These are phyloP conservation scores for Bembecia ichneumoniformis DNA, from an alignment of 2,888 invertebrate genomes.

Conservation along the genomic window DNA sequence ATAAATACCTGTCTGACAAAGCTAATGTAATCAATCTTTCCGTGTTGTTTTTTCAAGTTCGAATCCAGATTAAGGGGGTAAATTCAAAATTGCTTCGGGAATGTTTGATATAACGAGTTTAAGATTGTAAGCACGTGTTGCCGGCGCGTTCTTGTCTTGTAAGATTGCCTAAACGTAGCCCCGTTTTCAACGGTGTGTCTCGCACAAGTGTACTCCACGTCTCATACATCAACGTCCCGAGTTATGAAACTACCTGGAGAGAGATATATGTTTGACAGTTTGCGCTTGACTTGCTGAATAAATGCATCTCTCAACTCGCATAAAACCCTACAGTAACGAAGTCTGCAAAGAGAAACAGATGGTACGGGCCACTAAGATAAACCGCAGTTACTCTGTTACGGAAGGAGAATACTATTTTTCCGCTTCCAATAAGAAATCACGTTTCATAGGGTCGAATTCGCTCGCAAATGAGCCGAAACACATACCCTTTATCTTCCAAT, in stretches of 20 bases:
- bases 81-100: slow-evolving; percentile 52
- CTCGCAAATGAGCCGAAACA: slow-evolving; percentile 67
- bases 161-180: slow-evolving; percentile 48
- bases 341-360: slow-evolving; percentile 20
- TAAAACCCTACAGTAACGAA: not conserved
- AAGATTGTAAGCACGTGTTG: slow-evolving; percentile 59
- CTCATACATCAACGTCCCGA: slow-evolving; percentile 55
- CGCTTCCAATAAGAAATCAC: slow-evolving; percentile 60
- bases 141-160: slow-evolving; percentile 28
- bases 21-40: slow-evolving; percentile 25
- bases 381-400: slow-evolving; percentile 39
- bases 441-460: slow-evolving; percentile 49
- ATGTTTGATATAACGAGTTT: slow-evolving; percentile 54
- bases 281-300: slow-evolving; percentile 13
- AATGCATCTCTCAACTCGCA: not conserved
- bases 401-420: slow-evolving; percentile 35
- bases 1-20: slow-evolving; percentile 3
- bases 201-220: slow-evolving; percentile 21
- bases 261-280: slow-evolving; percentile 46
- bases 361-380: slow-evolving; percentile 33
- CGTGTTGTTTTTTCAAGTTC: slow-evolving; percentile 19
- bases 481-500: slow-evolving; percentile 63
- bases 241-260: slow-evolving; percentile 51
- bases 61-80: slow-evolving; percentile 45
- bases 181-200: slow-evolving; percentile 22